A percentile compares a stretch with the other conserved stretches of the same genome.
These are phyloP conservation scores for Elmis aenea DNA, from an alignment of 2,888 invertebrate genomes.

Conservation along the genomic window DNA sequence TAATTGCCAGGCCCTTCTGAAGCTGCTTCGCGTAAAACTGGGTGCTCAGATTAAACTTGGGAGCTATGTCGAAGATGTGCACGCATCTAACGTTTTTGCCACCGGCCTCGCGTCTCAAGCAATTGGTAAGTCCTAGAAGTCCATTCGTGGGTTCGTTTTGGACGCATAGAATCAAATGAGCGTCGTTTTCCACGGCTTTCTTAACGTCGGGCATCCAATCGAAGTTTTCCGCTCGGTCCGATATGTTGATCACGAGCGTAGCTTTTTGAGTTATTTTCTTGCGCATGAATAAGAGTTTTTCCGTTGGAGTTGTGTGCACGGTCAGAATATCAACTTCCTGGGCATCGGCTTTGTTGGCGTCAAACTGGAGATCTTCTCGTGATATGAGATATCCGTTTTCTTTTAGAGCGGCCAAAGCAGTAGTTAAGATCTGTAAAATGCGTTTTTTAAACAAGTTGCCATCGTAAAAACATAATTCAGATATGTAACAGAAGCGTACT, in stretches of 20 bases:
- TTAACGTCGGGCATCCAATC: constrained; percentile 52
- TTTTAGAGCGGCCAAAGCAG: too few relatives aligned
- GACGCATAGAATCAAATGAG: too few relatives aligned
- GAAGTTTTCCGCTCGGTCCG: constrained; percentile 44
- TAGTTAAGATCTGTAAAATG: too few relatives aligned
- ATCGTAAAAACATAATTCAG: too few relatives aligned
- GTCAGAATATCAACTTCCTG: too few relatives aligned
- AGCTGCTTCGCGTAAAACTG: constrained; percentile 63
- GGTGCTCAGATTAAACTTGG: constrained; percentile 58
- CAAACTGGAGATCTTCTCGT: too few relatives aligned
- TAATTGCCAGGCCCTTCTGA: constrained; percentile 70
- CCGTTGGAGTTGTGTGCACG: constrained; percentile 49
- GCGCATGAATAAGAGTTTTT: constrained; percentile 53
- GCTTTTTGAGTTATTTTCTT: constrained; percentile 49
- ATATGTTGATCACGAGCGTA: constrained; percentile 49
- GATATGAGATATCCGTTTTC: too few relatives aligned
- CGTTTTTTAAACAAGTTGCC: too few relatives aligned
- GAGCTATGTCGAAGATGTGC: constrained; percentile 59
- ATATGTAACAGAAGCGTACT: too few relatives aligned
- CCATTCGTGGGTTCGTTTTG: constrained; percentile 70
- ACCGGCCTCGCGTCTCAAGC: too few relatives aligned
- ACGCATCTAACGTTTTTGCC: constrained; percentile 54
- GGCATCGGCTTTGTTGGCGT: too few relatives aligned
- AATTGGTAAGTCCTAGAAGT: constrained; percentile 81
- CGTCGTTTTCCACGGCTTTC: constrained; percentile 31